phyloP scores from a whole-genome alignment of 2,888 invertebrate genomes.

The Cheilosia scutellata region DNA sequence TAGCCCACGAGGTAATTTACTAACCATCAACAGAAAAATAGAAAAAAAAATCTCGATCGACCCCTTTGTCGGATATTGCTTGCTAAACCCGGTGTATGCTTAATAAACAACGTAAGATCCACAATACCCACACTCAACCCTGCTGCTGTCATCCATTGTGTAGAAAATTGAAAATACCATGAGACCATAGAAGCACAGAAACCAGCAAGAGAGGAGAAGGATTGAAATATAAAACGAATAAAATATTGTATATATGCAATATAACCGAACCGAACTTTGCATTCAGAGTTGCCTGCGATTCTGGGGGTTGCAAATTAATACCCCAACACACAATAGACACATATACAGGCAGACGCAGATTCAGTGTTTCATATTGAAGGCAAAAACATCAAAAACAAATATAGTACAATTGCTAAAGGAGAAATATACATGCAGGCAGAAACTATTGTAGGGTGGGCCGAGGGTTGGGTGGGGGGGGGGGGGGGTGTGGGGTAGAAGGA shows the following conservation, averaged over 20 bases:
- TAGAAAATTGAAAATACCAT: neutral
- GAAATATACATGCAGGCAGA: slow-evolving; percentile 7
- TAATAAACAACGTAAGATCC: slow-evolving; percentile 41
- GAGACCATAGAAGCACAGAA: neutral
- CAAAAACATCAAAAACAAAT: slow-evolving; percentile 18
- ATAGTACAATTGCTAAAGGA: neutral
- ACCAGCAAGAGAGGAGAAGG: neutral
- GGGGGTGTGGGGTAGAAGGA: neutral
- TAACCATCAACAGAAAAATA: too few species aligned
- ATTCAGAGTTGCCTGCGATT: slow-evolving; percentile 9
- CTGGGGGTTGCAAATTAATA: slow-evolving; percentile 46
- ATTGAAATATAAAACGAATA: slow-evolving; percentile 7
- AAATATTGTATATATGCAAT: slow-evolving; percentile 20
- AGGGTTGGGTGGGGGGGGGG: too few species aligned
- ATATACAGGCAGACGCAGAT: slow-evolving; percentile 12
- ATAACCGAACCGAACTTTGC: neutral
- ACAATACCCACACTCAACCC: slow-evolving; percentile 7
- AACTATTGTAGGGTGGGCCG: neutral
- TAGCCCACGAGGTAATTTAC: too few species aligned
- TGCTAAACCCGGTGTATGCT: slow-evolving; percentile 12
- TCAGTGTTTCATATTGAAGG: neutral
- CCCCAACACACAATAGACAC: neutral
- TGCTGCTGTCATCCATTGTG: neutral
- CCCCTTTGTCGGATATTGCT: slow-evolving; percentile 18
- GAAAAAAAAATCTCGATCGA: neutral